Evolutionary conservation across 1,140 invertebrate genomes (phyloP).

Genomic region (Dreissena rostriformis): DNA sequence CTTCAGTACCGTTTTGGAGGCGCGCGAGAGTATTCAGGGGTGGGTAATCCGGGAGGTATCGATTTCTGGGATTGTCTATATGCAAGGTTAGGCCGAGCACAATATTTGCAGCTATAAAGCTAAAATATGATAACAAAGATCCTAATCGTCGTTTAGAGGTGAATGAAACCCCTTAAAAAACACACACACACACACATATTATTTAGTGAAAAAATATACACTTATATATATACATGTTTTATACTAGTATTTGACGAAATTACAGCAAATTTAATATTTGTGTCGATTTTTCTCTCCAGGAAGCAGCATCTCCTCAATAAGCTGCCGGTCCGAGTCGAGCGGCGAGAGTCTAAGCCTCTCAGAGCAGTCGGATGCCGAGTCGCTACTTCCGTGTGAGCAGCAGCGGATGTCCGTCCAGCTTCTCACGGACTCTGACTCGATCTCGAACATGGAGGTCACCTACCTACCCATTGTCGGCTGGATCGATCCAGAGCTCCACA

Average conservation of each 20-base stretch:
- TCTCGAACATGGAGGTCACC: constrained; percentile 65
- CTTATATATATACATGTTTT: too few relatives aligned
- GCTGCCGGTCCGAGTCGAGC: constrained; percentile 60
- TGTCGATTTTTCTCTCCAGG: constrained; percentile 50
- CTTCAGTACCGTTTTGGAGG: too few relatives aligned
- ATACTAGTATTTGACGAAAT: too few relatives aligned
- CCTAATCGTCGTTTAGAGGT: not conserved
- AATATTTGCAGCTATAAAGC: not conserved
- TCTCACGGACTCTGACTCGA: constrained; percentile 62
- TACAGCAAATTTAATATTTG: too few relatives aligned
- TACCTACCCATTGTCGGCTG: constrained; percentile 72
- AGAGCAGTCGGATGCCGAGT: constrained; percentile 65
- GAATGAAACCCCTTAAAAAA: too few relatives aligned
- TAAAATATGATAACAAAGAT: not conserved
- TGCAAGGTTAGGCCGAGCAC: not conserved
- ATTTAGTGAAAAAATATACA: too few relatives aligned
- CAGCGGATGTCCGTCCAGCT: constrained; percentile 63
- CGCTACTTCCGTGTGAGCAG: constrained; percentile 61
- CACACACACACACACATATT: too few relatives aligned
- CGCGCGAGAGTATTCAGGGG: too few relatives aligned
- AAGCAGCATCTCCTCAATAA: constrained; percentile 61
- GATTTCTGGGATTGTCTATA: too few relatives aligned
- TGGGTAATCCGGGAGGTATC: too few relatives aligned
- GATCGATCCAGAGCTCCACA: constrained; percentile 70
- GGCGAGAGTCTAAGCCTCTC: constrained; percentile 65